Base-by-base conservation (phyloP, 2,888 invertebrate genomes). In the Odontocerum albicorne region DNA sequence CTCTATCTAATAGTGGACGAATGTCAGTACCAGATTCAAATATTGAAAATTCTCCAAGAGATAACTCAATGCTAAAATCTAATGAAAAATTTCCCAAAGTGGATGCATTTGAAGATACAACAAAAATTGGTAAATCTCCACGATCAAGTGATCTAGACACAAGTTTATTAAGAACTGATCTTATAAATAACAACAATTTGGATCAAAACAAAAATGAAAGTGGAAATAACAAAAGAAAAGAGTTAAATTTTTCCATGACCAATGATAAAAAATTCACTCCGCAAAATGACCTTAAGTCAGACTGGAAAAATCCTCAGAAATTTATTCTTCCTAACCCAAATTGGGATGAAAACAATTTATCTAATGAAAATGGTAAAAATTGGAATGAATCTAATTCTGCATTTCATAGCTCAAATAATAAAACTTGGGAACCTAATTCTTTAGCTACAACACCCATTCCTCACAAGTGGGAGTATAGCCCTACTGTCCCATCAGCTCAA, bases 251-350 rank as follows among this genome's bases (percentile, higher is more conserved):
- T 27, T 27, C 27, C 6, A 8, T 12, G 4, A 35, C 12, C 12
- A 12, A 35, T 8, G 27, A 50, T 15, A 55, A 50, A 50, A 43
- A 55, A 16, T n/a, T 15, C 40, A 16, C 3, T 32, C 46, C 21
- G 72, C 74, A 32, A 32, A 50, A 52, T 53, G 64, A 68, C 3
- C 63, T 69, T 8, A 61, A 64, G 7, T 69, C 74, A 10, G 47
- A 74, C 19, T 78, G 78, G 78, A 77, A 73, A 63, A 75, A 77
- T 4, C 76, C 77, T 2, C 77, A 78, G 50, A 62, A 58, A 52
- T 42, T 56, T 3, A 21, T 55, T n/a, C 55, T 55, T 8, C 55
- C 57, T 7, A 51, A 53, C 47, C 51, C 53, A 8, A 62, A 60
- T 31, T 53, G 60, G 58, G 58, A 58, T 17, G 52, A 54, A 44